Base-by-base conservation (phyloP, 1,140 invertebrate species). In the Tetramorium parvispinum region DNA sequence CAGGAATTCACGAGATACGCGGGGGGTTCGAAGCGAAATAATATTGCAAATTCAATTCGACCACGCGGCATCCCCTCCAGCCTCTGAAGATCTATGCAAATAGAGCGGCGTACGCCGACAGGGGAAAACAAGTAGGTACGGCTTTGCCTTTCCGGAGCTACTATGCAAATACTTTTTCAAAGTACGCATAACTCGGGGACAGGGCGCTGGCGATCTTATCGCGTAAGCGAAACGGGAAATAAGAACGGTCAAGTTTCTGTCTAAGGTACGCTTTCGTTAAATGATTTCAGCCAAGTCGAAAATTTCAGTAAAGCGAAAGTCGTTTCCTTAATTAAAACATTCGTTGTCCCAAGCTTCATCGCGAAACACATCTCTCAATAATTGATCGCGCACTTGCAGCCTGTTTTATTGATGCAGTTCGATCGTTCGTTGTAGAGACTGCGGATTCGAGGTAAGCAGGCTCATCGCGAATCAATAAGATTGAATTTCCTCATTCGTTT, bases 151-250 rank as follows among this genome's bases (percentile, higher is more conserved):
- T 76, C 83, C 83, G 68, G 61, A 68, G 88, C 87, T 89, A 91
- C 92, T 88, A 49, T 91, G 92, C 90, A 93, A 93, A 93, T 93
- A 92, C 93, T 93, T 93, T 93, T 92, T 92, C 75, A 65, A 83
- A 81, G 83, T 59, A 68, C 71, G 78, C 61, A 66, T 68, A 63
- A 83, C 87, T 68, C 18, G 61, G 18, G 68, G 53, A 55, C 53
- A 32, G 75, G 53, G 10, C 40, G 16, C 59, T 32, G 57, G 43
- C 40, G 76, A 78, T 43, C 40, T 78, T 78, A 78, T 65, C 43
- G 43, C 5, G 59, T 65, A 65, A 78, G 10, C 57, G 43, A 32
- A 78, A 78, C 24, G 18, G 57, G 43, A 78, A 78, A 78, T 49
- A 63, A 18, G 37, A 78, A 65, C 7, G 40, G 6, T 78, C 49